Percentiles rank a stretch among this genome's conserved stretches.
Evolutionary conservation across 2,797 vertebrate genomes (phyloP).

Genomic region (Phalloptychus januarius): DNA sequence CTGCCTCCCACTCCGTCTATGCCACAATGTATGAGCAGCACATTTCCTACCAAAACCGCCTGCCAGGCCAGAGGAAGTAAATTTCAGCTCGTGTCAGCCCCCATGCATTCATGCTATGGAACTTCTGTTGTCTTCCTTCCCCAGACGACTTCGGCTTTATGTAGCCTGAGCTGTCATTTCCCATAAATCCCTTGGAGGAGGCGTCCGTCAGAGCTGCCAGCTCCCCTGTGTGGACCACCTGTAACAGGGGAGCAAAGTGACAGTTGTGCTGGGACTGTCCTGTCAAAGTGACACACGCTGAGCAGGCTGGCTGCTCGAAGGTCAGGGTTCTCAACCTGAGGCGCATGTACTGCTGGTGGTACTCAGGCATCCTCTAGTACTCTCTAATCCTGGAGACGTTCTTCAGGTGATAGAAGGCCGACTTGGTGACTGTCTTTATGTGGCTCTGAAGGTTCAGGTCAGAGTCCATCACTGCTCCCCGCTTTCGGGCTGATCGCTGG

Average conservation of each 20-base stretch:
- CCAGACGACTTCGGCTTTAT: constrained; percentile 72
- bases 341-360: background rate
- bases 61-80: constrained; percentile 55
- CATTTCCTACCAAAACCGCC: constrained; percentile 56
- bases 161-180: constrained; percentile 85
- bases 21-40: constrained; percentile 54
- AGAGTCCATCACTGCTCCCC: no score
- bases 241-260: constrained; percentile 70
- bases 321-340: background rate
- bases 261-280: constrained; percentile 68
- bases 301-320: constrained; percentile 29
- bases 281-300: constrained; percentile 51
- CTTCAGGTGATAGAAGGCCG: no score
- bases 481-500: no score
- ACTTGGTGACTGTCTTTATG: no score
- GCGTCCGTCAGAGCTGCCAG: constrained; percentile 81
- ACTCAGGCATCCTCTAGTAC: background rate
- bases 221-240: constrained; percentile 78
- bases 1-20: background rate
- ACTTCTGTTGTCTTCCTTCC: constrained; percentile 53
- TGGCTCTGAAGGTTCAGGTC: no score
- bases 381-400: no score
- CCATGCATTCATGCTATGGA: constrained; percentile 43
- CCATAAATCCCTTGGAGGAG: constrained; percentile 81
- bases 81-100: constrained; percentile 63